Conservation (phyloP, 2,797 vertebrate species). For the Syndactyla subalaris region DNA sequence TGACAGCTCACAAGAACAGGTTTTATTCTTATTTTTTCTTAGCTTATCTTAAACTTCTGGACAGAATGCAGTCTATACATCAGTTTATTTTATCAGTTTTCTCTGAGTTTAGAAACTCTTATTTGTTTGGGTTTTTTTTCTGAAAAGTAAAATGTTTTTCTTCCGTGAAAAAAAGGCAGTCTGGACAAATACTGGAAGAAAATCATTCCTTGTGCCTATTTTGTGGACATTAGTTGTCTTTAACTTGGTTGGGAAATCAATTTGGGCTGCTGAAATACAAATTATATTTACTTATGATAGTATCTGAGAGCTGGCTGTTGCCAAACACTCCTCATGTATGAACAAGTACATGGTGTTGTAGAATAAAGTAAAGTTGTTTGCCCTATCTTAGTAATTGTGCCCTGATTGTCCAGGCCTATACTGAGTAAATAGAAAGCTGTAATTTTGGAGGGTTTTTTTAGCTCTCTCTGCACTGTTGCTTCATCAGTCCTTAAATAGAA, state of each 20-base stretch:
- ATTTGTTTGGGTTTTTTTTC: background rate
- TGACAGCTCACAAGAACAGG: background rate
- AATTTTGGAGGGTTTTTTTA: background rate
- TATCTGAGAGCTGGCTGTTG: background rate
- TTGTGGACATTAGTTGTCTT: background rate
- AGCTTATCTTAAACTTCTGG: background rate
- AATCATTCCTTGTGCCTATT: background rate
- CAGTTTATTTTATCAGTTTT: background rate
- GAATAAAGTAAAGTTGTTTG: background rate
- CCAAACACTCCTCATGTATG: background rate
- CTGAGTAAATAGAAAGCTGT: background rate
- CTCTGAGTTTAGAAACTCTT: background rate
- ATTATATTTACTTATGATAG: background rate
- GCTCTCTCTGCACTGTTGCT: background rate
- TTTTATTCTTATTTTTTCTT: background rate
- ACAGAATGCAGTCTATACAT: background rate
- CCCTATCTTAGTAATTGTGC: background rate
- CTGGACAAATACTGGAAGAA: background rate
- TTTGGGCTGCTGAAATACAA: constrained; percentile 10
- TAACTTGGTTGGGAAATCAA: background rate
- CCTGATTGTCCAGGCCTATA: background rate
- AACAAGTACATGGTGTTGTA: background rate
- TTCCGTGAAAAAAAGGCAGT: background rate
- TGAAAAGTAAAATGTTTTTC: background rate
- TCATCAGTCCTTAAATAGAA: background rate